Evolutionary conservation across 2,113 vertebrate species (phyloP), one percentile per base, ranked within the genome.

Genomic region (Cololabis saira): DNA sequence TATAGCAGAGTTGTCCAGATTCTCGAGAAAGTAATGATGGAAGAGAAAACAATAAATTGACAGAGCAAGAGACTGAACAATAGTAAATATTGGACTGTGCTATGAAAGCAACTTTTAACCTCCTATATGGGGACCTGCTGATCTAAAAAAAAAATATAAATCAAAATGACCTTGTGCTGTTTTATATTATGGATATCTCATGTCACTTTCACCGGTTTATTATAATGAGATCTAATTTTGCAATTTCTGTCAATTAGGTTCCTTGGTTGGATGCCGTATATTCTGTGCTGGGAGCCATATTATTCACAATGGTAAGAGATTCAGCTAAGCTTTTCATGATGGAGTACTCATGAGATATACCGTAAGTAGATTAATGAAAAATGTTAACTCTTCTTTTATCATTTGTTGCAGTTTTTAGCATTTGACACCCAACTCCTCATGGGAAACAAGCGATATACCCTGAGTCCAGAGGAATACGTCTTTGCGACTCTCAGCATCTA

Each of bases 401-500:
- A 44, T 84, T 49, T 58, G 17, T 67, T 79, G 15, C 79, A 98
- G 97, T 98, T 98, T 90, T 91, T 98, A 90, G 96, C 95, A 2
- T 94, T 98, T 30, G 96, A 99, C 84, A 98, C 95, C 1, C 96
- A 98, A 89, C 87, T 97, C 51, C 86, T 99, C 84, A 96, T 98
- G 92, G 97, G 96, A 12, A 97, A 92, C 67, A 95, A 94, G 27
- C 92, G 93, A 0, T 95, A 96, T 76, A 84, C 92, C 0, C 92
- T 99, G 76, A 98, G 89, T 76, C 97, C 97, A 0, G 97, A 99
- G 76, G 97, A 99, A 69, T 97, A 98, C 62, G 90, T 98, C 86
- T 98, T 97, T 4, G 97, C 96, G 68, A 94, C 95, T n/a, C 96
- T 99, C 87, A 97, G 92, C 75, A 95, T 99, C 80, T 99, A 98